Base-by-base conservation (phyloP, 2,888 invertebrate genomes). In the Coenonympha glycerion region DNA sequence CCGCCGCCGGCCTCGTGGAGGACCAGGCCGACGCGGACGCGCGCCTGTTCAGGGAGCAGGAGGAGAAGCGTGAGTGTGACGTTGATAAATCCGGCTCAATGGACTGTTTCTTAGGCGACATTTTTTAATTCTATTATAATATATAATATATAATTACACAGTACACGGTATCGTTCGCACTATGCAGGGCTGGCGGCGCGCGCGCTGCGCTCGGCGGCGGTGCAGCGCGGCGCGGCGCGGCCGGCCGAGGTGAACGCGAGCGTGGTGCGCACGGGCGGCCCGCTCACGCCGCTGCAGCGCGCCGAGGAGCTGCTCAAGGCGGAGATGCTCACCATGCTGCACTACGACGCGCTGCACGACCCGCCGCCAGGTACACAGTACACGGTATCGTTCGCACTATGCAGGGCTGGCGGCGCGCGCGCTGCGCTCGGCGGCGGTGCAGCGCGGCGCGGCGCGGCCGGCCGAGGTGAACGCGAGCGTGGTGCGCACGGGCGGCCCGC, bases 311-410 rank as follows among this genome's bases (percentile, higher is more conserved):
- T 97, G 58, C 96, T 99, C 56, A 98, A 98, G 81, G 91, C 92
- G 51, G 98, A 99, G 88, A 98, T 99, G 97, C 90, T 97, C 57
- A 93, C 94, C 18, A 97, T 99, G 97, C 86, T 97, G 61, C 94
- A 97, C 65, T 95, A 93, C 67, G 98, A 99, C 79, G 92, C 94
- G 21, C 76, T 95, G 0, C 90, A 94, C 65, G 93, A 94, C 77
- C 96, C 97, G 0, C 79, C 79, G 4, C 61, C 71, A 0, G 76
- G 84, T n/a, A n/a, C n/a, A n/a, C n/a, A n/a, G n/a, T n/a, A n/a
- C n/a, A n/a, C n/a, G n/a, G n/a, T n/a, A n/a, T 28, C 11, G 11
- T 28, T 11, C 28, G 28, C 4, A 3, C 1, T 33, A 8, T 9
- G 15, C 54, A 82, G 81, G 79, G 2, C 39, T 60, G 37, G 78